A percentile compares a stretch with the other conserved stretches of the same genome.
These are phyloP conservation scores for Antechinus flavipes DNA, from an alignment of 2,113 vertebrate genomes.

Conservation along the genomic window DNA sequence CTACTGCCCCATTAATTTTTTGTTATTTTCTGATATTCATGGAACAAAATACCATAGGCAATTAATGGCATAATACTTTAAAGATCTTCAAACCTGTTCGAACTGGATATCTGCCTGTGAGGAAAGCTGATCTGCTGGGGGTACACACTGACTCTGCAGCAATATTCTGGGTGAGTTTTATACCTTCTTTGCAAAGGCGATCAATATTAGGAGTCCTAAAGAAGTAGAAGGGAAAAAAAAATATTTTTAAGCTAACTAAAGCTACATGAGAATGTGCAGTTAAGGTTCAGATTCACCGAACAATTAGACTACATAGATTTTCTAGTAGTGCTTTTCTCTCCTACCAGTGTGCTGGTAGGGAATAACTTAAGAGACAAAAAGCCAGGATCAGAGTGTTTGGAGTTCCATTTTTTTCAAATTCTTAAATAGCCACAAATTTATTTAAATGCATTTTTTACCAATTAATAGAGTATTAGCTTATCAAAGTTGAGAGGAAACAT, in stretches of 20 bases:
- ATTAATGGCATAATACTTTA: background rate
- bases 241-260: background rate
- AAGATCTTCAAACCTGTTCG: conserved; percentile 85
- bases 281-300: background rate
- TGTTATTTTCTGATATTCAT: background rate
- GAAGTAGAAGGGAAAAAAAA: conserved; percentile 16
- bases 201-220: conserved; percentile 91
- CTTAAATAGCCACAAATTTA: background rate
- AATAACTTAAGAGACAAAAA: background rate
- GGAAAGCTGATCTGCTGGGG: conserved; percentile 91
- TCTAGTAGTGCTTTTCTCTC: background rate
- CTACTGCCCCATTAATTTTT: background rate
- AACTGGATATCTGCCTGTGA: conserved; percentile 92
- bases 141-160: conserved; percentile 88
- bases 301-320: background rate
- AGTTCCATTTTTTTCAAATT: background rate
- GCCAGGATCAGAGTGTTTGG: background rate
- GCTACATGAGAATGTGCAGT: background rate
- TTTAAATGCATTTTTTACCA: background rate
- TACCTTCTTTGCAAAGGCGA: conserved; percentile 86
- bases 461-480: background rate
- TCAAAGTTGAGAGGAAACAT: background rate
- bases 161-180: conserved; percentile 91
- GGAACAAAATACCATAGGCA: background rate
- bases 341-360: background rate